These are phyloP conservation scores for Drosophila pseudoananassae DNA, from an alignment of 1,140 invertebrate species.

Conservation along the genomic window DNA sequence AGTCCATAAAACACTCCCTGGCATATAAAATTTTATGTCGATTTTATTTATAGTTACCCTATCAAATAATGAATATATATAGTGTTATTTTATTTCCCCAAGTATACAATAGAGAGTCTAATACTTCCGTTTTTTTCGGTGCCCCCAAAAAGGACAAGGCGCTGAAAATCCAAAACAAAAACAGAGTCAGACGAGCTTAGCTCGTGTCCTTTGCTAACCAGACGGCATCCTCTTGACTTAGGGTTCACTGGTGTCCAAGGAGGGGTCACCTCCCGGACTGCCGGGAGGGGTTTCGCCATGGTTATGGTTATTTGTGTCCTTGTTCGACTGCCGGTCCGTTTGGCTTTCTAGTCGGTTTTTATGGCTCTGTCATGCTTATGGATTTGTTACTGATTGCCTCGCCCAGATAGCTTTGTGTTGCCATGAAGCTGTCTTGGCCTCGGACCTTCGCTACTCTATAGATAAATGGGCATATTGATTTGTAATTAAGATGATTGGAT, in stretches of 20 bases:
- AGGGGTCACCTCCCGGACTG: slow-evolving; percentile 42
- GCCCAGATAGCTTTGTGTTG: slow-evolving; percentile 57
- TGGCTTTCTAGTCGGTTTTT: slow-evolving; percentile 47
- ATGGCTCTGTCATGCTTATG: slow-evolving; percentile 78
- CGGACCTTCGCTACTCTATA: slow-evolving; percentile 44
- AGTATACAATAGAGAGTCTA: neutral
- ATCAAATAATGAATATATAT: too few relatives aligned
- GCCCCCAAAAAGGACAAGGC: slow-evolving; percentile 13
- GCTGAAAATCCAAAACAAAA: slow-evolving; percentile 41
- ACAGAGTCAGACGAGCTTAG: slow-evolving; percentile 33
- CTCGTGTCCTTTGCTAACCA: slow-evolving; percentile 39
- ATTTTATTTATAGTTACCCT: too few relatives aligned
- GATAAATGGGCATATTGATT: slow-evolving; percentile 72
- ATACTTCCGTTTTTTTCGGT: neutral
- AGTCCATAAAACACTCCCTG: too few relatives aligned
- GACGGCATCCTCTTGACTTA: slow-evolving; percentile 53
- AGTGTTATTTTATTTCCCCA: neutral
- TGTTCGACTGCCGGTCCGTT: slow-evolving; percentile 13
- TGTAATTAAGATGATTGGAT: slow-evolving; percentile 59
- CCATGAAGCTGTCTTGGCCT: slow-evolving; percentile 38
- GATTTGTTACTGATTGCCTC: slow-evolving; percentile 78
- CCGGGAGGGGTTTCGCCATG: slow-evolving; percentile 16
- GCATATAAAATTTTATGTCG: too few relatives aligned
- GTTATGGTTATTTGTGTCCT: slow-evolving; percentile 28
- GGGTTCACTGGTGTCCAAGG: slow-evolving; percentile 50